Conservation (phyloP, 2,113 vertebrate species). For the Theropithecus gelada region DNA sequence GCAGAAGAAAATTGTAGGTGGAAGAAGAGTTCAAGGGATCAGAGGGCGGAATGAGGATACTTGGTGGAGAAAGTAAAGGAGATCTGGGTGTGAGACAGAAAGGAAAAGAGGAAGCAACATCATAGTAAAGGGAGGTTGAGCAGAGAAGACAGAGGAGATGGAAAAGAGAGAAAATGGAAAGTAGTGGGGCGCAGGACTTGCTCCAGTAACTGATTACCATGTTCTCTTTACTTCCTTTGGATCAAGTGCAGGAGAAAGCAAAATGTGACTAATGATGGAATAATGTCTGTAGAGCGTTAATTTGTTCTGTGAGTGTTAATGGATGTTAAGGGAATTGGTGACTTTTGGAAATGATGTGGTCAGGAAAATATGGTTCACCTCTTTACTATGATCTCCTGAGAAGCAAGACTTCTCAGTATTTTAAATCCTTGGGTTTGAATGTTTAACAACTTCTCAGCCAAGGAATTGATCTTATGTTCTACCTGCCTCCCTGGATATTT, state of each 20-base stretch:
- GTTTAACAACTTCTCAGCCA: conserved; percentile 17
- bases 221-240: not conserved
- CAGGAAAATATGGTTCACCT: conserved; percentile 11
- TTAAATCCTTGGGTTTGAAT: not conserved
- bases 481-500: not conserved
- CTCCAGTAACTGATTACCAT: not conserved
- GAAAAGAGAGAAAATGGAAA: conserved; percentile 11
- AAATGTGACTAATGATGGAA: conserved; percentile 28
- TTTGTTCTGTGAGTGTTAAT: not conserved
- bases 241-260: conserved; percentile 42
- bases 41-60: not conserved
- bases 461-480: not conserved
- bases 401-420: not conserved
- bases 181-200: conserved; percentile 6
- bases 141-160: not conserved
- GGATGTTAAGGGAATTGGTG: not conserved
- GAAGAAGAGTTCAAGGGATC: not conserved
- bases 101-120: not conserved
- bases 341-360: conserved; percentile 17
- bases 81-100: not conserved
- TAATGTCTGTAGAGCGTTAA: not conserved
- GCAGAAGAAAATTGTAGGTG: not conserved
- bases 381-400: not conserved
- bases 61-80: conserved; percentile 23
- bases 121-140: not conserved